These are phyloP conservation scores for Ictalurus punctatus DNA, from an alignment of 2,113 vertebrate species.

Conservation along the genomic window DNA sequence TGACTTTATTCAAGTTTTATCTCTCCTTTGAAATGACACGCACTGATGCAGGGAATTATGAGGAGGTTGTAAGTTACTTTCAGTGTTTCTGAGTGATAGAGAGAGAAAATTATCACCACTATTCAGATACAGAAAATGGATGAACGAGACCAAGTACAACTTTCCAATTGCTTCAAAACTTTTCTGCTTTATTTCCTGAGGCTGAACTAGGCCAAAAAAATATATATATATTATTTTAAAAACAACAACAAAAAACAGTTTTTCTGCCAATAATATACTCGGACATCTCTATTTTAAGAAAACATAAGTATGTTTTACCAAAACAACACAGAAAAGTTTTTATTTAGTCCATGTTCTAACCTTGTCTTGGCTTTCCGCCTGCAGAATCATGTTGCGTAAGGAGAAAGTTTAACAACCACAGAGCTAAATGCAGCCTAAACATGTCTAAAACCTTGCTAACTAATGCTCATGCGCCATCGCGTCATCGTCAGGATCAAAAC, in stretches of 20 bases:
- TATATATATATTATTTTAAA: neutral
- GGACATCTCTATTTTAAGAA: neutral
- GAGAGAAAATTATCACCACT: neutral
- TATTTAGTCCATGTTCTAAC: neutral
- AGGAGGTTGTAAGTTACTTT: conserved; percentile 1
- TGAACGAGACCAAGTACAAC: neutral
- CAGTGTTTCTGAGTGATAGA: neutral
- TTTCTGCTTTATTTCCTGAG: neutral
- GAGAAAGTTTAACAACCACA: conserved; percentile 50
- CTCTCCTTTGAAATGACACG: neutral
- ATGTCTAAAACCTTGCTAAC: neutral
- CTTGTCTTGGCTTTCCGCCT: neutral
- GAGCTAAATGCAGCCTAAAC: conserved; percentile 20
- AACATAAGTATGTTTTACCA: neutral
- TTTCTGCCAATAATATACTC: neutral
- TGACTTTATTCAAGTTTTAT: conserved; percentile 68
- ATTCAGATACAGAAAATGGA: neutral
- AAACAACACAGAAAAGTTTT: neutral
- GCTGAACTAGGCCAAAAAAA: neutral
- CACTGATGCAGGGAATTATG: conserved; percentile 16
- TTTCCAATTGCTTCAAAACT: neutral
- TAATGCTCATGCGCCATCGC: neutral
- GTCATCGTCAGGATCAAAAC: neutral
- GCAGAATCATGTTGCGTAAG: neutral
- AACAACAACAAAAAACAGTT: neutral